Evolutionary conservation across 2,113 vertebrate genomes (phyloP), one percentile per base, ranked within the genome.

Genomic region (Nesogale talazaci): DNA sequence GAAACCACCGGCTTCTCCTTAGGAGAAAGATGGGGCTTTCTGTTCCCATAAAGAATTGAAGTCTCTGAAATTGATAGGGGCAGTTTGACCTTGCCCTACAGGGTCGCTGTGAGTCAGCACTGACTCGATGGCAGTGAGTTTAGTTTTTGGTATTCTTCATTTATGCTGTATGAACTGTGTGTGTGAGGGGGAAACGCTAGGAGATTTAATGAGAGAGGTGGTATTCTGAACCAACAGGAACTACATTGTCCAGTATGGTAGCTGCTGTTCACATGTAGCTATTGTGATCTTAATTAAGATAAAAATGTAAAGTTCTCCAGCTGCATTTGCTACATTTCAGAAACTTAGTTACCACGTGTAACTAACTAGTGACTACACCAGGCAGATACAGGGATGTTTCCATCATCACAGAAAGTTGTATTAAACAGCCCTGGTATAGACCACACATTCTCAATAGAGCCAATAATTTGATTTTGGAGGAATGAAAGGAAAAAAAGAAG

Each of bases 271-370:
- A 57, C 11, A 25, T 89, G 22, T 56, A 85, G 36, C 67, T 95
- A n/a, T 91, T 95, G 86, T 84, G 86, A 74, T 4, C 93, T 92
- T 90, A 93, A 69, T 69, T 59, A 88, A 76, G 80, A 83, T 76
- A 40, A 74, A 86, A 79, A 22, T 61, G 16, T 65, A 65, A 65
- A 65, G 9, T 65, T 65, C 38, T 31, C 92, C 57, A 25, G 2
- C 86, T 87, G n/a, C 36, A 12, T 20, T 90, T 36, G 76, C n/a
- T 17, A 59, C 23, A 25, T 40, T 91, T 82, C 16, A 65, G 77
- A 83, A 91, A 31, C 23, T 69, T 65, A 11, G 25, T 29, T 89
- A 67, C 36, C 59, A 25, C 36, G 4, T 78, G 29, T 23, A 74
- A 52, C 46, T 23, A 74, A 52, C 46, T 52, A 52, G 46, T 52